Percentiles rank a stretch among this genome's conserved stretches.
Conservation (phyloP, 2,113 vertebrate genomes). For the Malaclemys terrapin region DNA sequence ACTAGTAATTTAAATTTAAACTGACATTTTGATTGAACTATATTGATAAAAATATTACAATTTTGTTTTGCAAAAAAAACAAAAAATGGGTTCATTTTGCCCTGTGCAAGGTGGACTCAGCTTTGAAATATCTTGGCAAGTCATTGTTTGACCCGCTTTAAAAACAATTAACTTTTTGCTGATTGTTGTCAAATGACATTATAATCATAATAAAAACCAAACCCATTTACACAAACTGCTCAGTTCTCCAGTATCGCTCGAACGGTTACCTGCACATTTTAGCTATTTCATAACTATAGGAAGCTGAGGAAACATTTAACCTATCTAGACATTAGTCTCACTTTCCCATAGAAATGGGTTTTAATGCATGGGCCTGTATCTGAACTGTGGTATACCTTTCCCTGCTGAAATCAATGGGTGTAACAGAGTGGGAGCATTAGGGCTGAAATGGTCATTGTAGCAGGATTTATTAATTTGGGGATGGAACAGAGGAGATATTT, state of each 20-base stretch:
- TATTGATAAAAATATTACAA: background rate
- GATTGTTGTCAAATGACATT: background rate
- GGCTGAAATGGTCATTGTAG: background rate
- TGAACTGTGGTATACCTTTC: background rate
- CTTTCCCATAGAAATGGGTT: background rate
- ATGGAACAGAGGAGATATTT: background rate
- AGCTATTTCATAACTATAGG: background rate
- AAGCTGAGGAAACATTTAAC: background rate
- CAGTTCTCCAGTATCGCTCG: background rate
- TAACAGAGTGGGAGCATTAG: background rate
- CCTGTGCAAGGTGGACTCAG: background rate
- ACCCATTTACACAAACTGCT: background rate
- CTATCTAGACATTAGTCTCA: background rate
- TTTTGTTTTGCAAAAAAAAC: background rate
- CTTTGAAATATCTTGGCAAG: background rate
- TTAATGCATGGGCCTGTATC: background rate
- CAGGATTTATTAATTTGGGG: background rate
- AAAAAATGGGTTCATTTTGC: background rate
- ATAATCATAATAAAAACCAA: background rate
- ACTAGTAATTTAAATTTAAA: slow-evolving; percentile 40
- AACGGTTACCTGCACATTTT: background rate
- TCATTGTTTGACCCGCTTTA: background rate
- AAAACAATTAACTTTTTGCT: background rate
- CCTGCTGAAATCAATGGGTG: fast-evolving
- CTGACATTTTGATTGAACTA: slow-evolving; percentile 12